Conservation (phyloP, 1,140 invertebrate genomes). For the Rhagoletis zephyria region DNA sequence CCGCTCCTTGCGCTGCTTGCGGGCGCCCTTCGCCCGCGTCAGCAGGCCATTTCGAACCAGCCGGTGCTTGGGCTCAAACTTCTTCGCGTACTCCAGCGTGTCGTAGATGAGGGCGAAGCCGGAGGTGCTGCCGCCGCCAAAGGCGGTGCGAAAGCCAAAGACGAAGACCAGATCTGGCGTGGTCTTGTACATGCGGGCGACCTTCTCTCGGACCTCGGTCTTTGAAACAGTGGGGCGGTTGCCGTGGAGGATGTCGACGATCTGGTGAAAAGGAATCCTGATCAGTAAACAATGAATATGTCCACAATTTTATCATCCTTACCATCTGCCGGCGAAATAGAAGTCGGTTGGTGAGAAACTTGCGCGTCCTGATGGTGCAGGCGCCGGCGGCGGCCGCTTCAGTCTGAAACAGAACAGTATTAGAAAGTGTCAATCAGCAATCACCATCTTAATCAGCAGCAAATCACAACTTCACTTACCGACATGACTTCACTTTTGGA, state of each 20-base stretch:
- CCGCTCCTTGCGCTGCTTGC: conserved; percentile 99
- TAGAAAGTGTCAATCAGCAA: no score
- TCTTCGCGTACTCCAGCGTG: conserved; percentile 96
- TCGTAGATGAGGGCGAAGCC: conserved; percentile 99
- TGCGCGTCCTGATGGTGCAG: conserved; percentile 96
- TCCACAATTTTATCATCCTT: no score
- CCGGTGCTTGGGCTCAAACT: conserved; percentile 99
- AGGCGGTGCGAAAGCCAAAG: conserved; percentile 98
- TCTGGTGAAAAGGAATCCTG: no score
- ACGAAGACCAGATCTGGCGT: conserved; percentile 96
- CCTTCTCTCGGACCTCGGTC: conserved; percentile 96
- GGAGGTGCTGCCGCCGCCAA: conserved; percentile 97
- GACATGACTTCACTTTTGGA: no score
- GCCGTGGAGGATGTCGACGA: no score
- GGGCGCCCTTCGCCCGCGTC: conserved; percentile 90
- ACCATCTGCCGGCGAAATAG: conserved; percentile 99
- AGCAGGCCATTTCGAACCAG: conserved; percentile 91
- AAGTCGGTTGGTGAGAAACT: conserved; percentile 99
- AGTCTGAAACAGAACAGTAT: no score
- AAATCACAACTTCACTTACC: no score
- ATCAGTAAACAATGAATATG: no score
- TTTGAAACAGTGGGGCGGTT: no score
- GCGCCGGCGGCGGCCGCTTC: no score
- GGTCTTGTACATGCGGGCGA: conserved; percentile 98
- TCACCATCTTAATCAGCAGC: no score